These are phyloP conservation scores for Entomobrya multifasciata DNA, from an alignment of 2,888 invertebrate genomes.

Conservation along the genomic window DNA sequence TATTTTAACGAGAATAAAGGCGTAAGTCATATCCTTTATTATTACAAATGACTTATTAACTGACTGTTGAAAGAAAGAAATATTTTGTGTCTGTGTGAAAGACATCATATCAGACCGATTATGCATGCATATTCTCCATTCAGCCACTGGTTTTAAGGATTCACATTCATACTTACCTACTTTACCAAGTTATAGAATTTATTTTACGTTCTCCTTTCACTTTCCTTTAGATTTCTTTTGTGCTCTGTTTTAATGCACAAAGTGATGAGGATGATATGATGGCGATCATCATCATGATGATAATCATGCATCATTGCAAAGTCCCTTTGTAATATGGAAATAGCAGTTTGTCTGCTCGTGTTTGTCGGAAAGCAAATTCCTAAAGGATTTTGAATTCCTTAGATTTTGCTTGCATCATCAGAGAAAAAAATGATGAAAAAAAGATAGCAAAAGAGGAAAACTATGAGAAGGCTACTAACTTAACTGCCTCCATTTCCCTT, in stretches of 20 bases:
- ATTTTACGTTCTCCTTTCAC: no score
- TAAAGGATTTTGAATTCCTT: slow-evolving; percentile 29
- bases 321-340: slow-evolving; percentile 32
- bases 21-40: slow-evolving; percentile 55
- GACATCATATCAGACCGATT: slow-evolving; percentile 45
- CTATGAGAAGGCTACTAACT: no score
- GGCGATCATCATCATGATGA: slow-evolving; percentile 42
- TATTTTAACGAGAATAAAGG: no score
- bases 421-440: not conserved
- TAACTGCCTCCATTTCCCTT: slow-evolving; percentile 27
- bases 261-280: slow-evolving; percentile 7
- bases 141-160: no score
- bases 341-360: not conserved
- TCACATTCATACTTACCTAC: no score
- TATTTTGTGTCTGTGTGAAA: slow-evolving; percentile 9
- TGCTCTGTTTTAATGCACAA: no score
- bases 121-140: slow-evolving; percentile 23
- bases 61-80: not conserved
- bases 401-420: slow-evolving; percentile 1
- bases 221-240: no score
- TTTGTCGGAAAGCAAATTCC: slow-evolving; percentile 22
- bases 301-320: slow-evolving; percentile 54
- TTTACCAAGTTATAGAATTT: no score
- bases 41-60: slow-evolving; percentile 67
- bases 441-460: no score